Conservation (phyloP, 2,888 invertebrate genomes). For the Perizoma affinitatum region DNA sequence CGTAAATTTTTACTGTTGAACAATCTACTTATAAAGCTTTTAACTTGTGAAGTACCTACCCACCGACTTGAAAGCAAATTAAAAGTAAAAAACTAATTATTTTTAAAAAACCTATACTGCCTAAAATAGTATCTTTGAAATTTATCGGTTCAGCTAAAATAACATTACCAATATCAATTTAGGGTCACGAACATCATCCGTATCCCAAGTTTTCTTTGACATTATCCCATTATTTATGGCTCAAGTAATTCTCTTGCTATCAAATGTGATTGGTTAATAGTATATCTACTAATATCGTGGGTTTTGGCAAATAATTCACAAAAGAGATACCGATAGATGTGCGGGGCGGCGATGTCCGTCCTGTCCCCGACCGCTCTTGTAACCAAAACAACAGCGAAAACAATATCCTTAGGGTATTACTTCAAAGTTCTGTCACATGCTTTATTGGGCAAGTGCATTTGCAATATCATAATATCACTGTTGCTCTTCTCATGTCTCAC, state of each 20-base stretch:
- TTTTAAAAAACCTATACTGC: not conserved
- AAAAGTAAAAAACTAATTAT: not conserved
- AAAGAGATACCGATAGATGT: slow-evolving; percentile 57
- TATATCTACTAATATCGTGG: slow-evolving; percentile 45
- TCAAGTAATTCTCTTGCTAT: slow-evolving; percentile 29
- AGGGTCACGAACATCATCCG: slow-evolving; percentile 23
- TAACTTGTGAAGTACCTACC: not conserved
- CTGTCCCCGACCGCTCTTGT: slow-evolving; percentile 54
- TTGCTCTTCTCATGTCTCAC: not conserved
- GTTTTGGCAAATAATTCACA: slow-evolving; percentile 56
- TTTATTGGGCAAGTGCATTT: not conserved
- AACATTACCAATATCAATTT: slow-evolving; percentile 22
- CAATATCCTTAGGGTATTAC: slow-evolving; percentile 38
- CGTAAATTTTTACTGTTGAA: slow-evolving; percentile 19
- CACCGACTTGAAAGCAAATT: slow-evolving; percentile 7
- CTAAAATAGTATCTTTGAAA: not conserved
- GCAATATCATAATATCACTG: slow-evolving; percentile 15
- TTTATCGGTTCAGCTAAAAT: not conserved
- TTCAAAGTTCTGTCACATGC: slow-evolving; percentile 25
- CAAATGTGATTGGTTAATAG: slow-evolving; percentile 39
- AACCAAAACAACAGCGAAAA: slow-evolving; percentile 54
- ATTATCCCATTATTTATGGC: slow-evolving; percentile 29
- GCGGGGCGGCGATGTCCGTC: slow-evolving; percentile 61
- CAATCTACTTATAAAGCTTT: slow-evolving; percentile 25
- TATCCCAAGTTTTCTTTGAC: slow-evolving; percentile 9